phyloP scores from a whole-genome alignment of 2,797 vertebrate genomes.

The Macropodus opercularis region DNA sequence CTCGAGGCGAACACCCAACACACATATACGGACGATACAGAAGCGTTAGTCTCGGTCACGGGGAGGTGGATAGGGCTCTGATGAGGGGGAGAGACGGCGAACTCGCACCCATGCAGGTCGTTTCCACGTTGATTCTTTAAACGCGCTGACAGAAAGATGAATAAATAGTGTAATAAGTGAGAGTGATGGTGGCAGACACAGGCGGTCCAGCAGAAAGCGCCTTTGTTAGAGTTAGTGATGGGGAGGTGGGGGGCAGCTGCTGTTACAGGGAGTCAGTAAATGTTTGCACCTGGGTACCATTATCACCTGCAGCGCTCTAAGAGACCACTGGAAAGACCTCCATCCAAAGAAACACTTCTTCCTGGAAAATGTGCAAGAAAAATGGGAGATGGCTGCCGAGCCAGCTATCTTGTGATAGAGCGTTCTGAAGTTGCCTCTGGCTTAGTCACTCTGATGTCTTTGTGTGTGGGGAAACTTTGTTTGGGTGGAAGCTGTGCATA shows the following conservation, averaged over 20 bases:
- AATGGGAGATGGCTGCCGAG: constrained; percentile 32
- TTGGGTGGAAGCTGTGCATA: constrained; percentile 20
- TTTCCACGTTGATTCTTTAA: constrained; percentile 54
- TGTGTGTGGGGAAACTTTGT: constrained; percentile 20
- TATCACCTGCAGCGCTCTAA: constrained; percentile 48
- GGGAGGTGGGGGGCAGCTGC: constrained; percentile 22
- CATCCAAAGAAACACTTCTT: constrained; percentile 30
- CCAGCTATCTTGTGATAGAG: constrained; percentile 8
- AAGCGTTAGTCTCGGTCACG: constrained; percentile 38
- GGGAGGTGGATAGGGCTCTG: constrained; percentile 17
- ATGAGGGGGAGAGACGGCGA: constrained; percentile 41
- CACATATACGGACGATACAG: constrained; percentile 28
- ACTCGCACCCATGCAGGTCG: constrained; percentile 22
- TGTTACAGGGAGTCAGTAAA: constrained; percentile 42
- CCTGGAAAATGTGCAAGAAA: constrained; percentile 19
- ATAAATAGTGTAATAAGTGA: constrained; percentile 24
- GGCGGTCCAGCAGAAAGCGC: constrained; percentile 44
- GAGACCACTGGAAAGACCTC: constrained; percentile 26
- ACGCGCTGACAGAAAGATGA: constrained; percentile 57
- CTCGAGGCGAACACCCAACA: constrained; percentile 55
- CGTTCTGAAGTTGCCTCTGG: constrained; percentile 3
- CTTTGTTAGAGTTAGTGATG: constrained; percentile 7
- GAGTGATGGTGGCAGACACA: constrained; percentile 41
- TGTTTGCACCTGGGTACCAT: constrained; percentile 61
- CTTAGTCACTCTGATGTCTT: constrained; percentile 31